Base-by-base conservation (phyloP, 2,888 invertebrate species). In the Lathronympha strigana region DNA sequence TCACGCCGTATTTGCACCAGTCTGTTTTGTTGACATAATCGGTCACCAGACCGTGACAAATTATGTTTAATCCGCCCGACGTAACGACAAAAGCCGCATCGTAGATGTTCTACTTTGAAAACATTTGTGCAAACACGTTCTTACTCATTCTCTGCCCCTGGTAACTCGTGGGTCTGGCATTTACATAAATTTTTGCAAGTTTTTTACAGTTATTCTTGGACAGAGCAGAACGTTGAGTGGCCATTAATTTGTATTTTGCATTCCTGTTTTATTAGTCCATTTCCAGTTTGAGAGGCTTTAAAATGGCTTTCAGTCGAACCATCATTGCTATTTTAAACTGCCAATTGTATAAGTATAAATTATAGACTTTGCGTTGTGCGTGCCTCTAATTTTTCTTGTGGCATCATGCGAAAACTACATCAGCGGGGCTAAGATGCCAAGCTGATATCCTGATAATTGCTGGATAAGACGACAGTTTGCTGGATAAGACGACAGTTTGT, bases 1-100 rank as follows among this genome's bases (percentile, higher is more conserved):
- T 53, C 64, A 53, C 19, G n/a, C 53, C 60, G 53, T 60, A 64
- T 64, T 64, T 64, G 58, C 51, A 43, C 36, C 15, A 45, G 23
- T 64, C 51, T 60, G 58, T 64, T 64, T 33, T 33, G 58, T 51
- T 53, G 64, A 60, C 64, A 61, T 66, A 66, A 66, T 66, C 66
- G 49, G 15, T 28, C 66, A 54, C 58, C 53, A 61, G 66, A 66
- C 66, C 43, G 47, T 54, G 47, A 54, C 61, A 61, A 66, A 61
- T 61, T 47, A 38, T 49, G 60, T 66, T 66, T 54, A 61, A 66
- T 61, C 60, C 66, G 54, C n/a, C 40, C 47, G 38, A 61, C 60
- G 23, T 23, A 61, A 61, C 47, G n/a, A 60, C 64, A 53, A 64
- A 58, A 60, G 25, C 60, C 63, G 38, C 28, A 31, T 53, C 36